These are phyloP conservation scores for Chymomyza procnemis DNA, from an alignment of 2,888 invertebrate species.

Conservation along the genomic window DNA sequence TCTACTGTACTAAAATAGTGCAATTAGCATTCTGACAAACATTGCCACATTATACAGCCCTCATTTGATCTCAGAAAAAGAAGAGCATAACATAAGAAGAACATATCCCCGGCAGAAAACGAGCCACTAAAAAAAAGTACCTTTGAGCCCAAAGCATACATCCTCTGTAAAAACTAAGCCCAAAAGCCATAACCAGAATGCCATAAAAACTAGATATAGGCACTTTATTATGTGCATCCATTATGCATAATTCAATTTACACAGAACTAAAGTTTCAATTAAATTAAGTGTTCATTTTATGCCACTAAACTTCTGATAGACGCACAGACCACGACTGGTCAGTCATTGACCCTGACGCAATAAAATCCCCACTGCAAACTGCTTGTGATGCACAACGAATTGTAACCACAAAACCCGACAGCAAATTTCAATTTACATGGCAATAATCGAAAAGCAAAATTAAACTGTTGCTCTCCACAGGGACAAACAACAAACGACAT, in stretches of 20 bases:
- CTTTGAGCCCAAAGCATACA: not conserved
- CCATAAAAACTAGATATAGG: not conserved
- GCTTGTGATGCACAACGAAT: conserved; percentile 22
- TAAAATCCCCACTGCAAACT: conserved; percentile 3
- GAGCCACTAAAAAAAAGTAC: not conserved
- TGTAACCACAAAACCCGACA: not conserved
- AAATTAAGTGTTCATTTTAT: not conserved
- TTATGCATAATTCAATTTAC: not conserved
- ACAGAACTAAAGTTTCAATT: not conserved
- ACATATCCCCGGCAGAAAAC: not conserved
- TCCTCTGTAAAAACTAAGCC: not conserved
- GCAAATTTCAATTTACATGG: conserved; percentile 30
- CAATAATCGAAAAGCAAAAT: conserved; percentile 21
- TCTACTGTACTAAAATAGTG: no score
- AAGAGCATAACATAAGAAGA: no score
- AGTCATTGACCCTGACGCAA: conserved; percentile 8
- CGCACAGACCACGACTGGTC: not conserved
- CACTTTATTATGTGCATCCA: not conserved
- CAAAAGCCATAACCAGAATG: not conserved
- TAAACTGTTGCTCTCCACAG: conserved; percentile 6
- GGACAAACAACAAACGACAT: not conserved
- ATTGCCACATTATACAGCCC: no score
- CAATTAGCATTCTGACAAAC: no score
- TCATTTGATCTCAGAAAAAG: no score
- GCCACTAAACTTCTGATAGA: not conserved